Evolutionary conservation across 2,888 invertebrate species (phyloP).

Genomic region (Caenorhabditis virilis): DNA sequence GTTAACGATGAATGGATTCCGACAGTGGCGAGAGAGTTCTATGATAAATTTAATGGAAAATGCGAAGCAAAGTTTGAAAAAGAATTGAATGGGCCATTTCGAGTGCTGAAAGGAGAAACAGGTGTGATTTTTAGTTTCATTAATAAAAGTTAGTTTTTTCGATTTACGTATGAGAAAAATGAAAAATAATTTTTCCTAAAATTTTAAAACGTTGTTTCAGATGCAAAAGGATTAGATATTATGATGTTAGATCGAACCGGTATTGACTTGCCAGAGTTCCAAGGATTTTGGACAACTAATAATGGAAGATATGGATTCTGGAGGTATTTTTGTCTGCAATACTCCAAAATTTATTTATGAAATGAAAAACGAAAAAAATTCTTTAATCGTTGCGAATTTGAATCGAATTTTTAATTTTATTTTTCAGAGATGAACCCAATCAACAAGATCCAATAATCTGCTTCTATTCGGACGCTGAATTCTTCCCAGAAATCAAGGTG

Average conservation of each 20-base stretch:
- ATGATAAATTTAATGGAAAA: constrained; percentile 2
- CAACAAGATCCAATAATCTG: background rate
- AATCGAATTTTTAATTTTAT: background rate
- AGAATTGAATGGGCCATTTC: constrained; percentile 78
- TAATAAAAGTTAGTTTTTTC: no score
- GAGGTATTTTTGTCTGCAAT: no score
- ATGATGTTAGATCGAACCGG: constrained; percentile 76
- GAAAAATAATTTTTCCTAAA: no score
- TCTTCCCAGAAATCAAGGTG: constrained; percentile 1
- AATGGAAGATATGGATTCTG: constrained; percentile 55
- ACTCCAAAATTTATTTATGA: no score
- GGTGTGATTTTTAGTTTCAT: no score
- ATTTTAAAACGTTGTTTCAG: constrained; percentile 2
- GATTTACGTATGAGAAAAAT: no score
- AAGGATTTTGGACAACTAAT: constrained; percentile 71
- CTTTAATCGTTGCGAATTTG: no score
- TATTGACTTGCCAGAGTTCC: constrained; percentile 92
- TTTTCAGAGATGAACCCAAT: constrained; percentile 4
- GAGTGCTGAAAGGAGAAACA: constrained; percentile 75
- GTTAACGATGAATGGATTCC: constrained; percentile 23
- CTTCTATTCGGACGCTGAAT: background rate
- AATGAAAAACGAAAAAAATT: no score
- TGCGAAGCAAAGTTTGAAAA: background rate
- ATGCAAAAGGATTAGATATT: constrained; percentile 9
- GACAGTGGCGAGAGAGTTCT: constrained; percentile 7